These are phyloP conservation scores for Crotalus tigris DNA, from an alignment of 2,113 vertebrate genomes.

Conservation along the genomic window DNA sequence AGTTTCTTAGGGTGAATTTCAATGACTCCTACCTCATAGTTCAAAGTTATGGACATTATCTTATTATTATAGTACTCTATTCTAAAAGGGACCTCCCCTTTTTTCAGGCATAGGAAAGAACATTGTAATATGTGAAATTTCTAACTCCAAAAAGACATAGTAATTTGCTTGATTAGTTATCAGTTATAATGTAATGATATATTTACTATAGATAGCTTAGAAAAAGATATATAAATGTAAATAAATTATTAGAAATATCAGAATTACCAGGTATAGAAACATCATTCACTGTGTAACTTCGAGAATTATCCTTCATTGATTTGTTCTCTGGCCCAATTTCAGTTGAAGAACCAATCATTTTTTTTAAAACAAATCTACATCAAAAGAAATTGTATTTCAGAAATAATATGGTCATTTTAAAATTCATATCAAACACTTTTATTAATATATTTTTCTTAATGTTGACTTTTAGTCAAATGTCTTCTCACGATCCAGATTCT, in stretches of 20 bases:
- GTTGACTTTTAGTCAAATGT: background rate
- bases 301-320: conserved; percentile 26
- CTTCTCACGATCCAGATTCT: background rate
- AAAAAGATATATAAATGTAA: background rate
- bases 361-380: conserved; percentile 13
- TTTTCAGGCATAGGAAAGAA: background rate
- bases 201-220: background rate
- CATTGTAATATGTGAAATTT: background rate
- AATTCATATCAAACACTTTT: background rate
- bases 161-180: background rate
- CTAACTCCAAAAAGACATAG: background rate
- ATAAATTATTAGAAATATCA: background rate
- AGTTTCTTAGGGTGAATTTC: background rate
- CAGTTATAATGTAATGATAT: background rate
- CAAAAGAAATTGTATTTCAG: background rate
- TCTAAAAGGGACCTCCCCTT: background rate
- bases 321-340: background rate
- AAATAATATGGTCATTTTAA: background rate
- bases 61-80: background rate
- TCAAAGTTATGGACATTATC: background rate
- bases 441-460: background rate
- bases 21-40: background rate
- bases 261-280: conserved; percentile 19
- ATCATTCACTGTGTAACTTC: background rate
- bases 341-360: background rate